A percentile compares a stretch with the other conserved stretches of the same genome.
phyloP scores from a whole-genome alignment of 1,140 invertebrate genomes.

The Batillaria attramentaria region DNA sequence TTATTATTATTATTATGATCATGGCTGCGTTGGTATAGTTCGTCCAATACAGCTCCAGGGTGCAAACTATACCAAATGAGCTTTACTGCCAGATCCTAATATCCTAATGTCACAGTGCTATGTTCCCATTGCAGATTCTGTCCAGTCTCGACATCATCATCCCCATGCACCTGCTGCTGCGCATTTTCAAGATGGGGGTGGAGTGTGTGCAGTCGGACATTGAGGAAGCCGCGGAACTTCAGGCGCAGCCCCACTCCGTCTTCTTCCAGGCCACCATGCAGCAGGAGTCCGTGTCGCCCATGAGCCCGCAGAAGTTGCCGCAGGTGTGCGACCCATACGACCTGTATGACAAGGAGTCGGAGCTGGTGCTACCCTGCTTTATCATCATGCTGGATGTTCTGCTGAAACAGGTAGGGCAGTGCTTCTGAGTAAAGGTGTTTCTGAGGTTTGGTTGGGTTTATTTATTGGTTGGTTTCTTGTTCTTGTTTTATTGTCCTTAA shows the following conservation, averaged over 20 bases:
- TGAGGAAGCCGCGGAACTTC: conserved; percentile 41
- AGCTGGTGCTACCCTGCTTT: conserved; percentile 85
- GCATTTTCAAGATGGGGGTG: conserved; percentile 66
- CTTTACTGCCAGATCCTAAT: too few species aligned
- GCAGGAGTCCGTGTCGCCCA: conserved; percentile 47
- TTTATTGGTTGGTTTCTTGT: too few species aligned
- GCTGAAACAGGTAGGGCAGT: conserved; percentile 85
- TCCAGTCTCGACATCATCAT: conserved; percentile 69
- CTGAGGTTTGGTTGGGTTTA: too few species aligned
- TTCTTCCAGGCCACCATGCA: conserved; percentile 49
- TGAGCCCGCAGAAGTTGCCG: conserved; percentile 62
- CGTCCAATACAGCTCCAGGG: too few species aligned
- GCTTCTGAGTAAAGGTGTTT: neutral
- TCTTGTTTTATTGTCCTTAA: too few species aligned
- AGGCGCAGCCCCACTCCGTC: conserved; percentile 43
- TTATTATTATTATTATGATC: too few species aligned
- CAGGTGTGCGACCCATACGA: conserved; percentile 56
- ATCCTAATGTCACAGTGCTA: conserved; percentile 2
- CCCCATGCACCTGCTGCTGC: conserved; percentile 65
- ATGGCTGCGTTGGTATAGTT: too few species aligned
- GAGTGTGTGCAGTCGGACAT: conserved; percentile 51
- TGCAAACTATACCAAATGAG: too few species aligned
- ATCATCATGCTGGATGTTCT: conserved; percentile 97
- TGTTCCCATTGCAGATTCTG: conserved; percentile 59
- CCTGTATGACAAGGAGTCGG: conserved; percentile 67